Percentiles rank a stretch among this genome's conserved stretches.
phyloP scores from a whole-genome alignment of 2,797 vertebrate genomes.

The Leuciscus waleckii region DNA sequence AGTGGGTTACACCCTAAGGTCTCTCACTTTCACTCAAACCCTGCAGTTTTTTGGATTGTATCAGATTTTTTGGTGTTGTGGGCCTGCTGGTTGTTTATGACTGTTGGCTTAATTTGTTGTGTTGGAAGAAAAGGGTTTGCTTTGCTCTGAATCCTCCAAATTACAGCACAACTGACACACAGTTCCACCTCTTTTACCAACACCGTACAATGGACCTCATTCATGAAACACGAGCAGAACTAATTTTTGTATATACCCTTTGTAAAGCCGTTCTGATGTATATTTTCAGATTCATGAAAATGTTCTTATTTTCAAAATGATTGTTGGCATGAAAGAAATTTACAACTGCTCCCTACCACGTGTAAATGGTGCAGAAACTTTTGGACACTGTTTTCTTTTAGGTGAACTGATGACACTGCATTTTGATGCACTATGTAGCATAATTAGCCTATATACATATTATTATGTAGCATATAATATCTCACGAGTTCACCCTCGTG shows the following conservation, averaged over 20 bases:
- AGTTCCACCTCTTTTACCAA: background rate
- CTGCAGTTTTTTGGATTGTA: background rate
- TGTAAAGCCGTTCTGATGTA: background rate
- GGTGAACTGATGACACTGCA: background rate
- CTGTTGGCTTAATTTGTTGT: conserved; percentile 20
- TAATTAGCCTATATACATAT: background rate
- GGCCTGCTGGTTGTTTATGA: conserved; percentile 19
- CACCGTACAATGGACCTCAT: background rate
- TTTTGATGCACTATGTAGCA: background rate
- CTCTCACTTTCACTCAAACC: background rate
- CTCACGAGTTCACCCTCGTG: background rate
- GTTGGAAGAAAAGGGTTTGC: conserved; percentile 14
- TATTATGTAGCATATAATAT: background rate
- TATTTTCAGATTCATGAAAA: background rate
- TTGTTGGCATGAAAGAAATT: background rate
- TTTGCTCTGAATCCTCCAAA: conserved; percentile 66
- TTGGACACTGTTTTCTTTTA: background rate
- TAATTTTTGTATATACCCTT: background rate
- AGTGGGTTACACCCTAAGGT: conserved; percentile 29
- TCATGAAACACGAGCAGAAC: background rate
- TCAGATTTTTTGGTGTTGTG: background rate
- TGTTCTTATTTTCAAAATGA: background rate
- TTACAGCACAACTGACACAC: conserved; percentile 64
- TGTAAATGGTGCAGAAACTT: no score
- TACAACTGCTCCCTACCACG: background rate